Conservation (phyloP, 2,888 invertebrate species). For the Galerucella pusilla region DNA sequence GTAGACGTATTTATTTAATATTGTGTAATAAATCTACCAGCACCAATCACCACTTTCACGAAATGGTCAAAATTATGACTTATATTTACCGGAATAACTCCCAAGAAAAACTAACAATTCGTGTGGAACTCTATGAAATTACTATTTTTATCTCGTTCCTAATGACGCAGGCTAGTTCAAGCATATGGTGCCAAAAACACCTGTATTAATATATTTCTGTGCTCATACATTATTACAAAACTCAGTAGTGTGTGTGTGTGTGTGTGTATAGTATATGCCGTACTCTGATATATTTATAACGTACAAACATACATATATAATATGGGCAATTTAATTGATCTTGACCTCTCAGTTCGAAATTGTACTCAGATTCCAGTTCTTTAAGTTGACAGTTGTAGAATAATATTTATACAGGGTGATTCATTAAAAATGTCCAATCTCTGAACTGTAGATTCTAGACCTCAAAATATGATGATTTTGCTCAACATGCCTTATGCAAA, state of each 20-base stretch:
- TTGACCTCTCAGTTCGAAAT: background rate
- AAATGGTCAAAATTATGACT: constrained; percentile 7
- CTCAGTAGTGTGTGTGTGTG: background rate
- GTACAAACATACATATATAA: background rate
- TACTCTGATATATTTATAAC: background rate
- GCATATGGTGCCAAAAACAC: constrained; percentile 32
- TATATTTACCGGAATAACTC: constrained; percentile 23
- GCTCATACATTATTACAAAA: background rate
- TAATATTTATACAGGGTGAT: too few species aligned
- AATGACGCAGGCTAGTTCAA: constrained; percentile 32
- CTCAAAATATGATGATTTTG: too few species aligned
- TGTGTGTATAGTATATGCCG: too few species aligned
- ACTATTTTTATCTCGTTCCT: constrained; percentile 32
- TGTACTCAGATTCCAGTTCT: background rate
- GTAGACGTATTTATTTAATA: background rate
- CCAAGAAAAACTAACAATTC: constrained; percentile 32
- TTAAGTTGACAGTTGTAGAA: too few species aligned
- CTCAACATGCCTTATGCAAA: too few species aligned
- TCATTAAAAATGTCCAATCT: too few species aligned
- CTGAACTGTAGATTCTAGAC: too few species aligned
- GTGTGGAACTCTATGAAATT: constrained; percentile 30
- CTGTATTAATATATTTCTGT: constrained; percentile 31
- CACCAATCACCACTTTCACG: constrained; percentile 7
- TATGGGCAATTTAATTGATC: background rate
- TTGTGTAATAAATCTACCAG: background rate